These are phyloP conservation scores for Urophycis tenuis DNA, from an alignment of 2,797 vertebrate species.

Conservation along the genomic window DNA sequence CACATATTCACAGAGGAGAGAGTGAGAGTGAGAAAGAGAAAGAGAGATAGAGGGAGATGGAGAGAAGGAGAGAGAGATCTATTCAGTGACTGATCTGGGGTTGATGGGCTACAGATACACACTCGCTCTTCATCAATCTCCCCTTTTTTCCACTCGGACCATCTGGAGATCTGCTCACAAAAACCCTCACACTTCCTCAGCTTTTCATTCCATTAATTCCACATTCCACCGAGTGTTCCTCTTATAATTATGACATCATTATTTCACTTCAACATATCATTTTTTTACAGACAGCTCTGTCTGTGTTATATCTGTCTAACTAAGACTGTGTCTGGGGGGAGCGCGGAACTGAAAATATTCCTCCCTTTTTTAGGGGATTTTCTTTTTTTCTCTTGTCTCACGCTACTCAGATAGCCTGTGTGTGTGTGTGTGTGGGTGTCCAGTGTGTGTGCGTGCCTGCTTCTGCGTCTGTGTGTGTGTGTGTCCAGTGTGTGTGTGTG, in stretches of 20 bases:
- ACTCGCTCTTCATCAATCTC: neutral
- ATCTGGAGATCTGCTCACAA: neutral
- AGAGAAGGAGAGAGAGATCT: too few species aligned
- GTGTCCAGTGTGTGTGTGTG: too few species aligned
- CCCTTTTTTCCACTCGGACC: neutral
- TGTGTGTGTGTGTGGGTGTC: neutral
- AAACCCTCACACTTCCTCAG: neutral
- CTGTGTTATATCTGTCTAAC: neutral
- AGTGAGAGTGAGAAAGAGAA: too few species aligned
- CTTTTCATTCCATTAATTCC: neutral
- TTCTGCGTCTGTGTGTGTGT: too few species aligned
- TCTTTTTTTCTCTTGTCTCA: too few species aligned
- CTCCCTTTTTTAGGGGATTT: too few species aligned
- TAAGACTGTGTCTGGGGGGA: neutral
- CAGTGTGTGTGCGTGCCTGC: too few species aligned
- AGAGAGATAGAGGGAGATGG: too few species aligned
- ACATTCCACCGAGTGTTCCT: neutral
- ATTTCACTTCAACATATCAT: neutral
- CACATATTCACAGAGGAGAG: neutral
- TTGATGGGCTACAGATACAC: too few species aligned
- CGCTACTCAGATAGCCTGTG: too few species aligned
- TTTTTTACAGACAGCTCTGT: neutral
- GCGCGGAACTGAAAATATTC: too few species aligned
- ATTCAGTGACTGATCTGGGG: too few species aligned
- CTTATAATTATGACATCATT: neutral